A percentile compares a stretch with the other conserved stretches of the same genome.
phyloP scores from a whole-genome alignment of 1,140 invertebrate genomes.

The Cotesia chilonis region DNA sequence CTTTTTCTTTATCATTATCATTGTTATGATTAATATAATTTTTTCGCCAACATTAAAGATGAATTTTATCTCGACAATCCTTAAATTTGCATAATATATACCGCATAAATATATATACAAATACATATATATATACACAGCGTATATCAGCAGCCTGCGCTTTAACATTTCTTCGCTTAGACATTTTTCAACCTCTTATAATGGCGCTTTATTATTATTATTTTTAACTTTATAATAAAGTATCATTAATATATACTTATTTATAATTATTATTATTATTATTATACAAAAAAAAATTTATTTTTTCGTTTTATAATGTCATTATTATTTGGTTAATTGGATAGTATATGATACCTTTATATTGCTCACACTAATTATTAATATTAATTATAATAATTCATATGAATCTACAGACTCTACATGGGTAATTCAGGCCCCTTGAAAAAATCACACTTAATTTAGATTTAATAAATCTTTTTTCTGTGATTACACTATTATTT shows the following conservation, averaged over 20 bases:
- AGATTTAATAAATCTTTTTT: not conserved
- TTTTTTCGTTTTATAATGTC: not conserved
- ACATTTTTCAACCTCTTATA: not conserved
- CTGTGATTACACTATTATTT: not conserved
- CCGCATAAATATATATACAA: constrained; percentile 12
- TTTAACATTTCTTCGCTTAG: not conserved
- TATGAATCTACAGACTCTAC: constrained; percentile 38
- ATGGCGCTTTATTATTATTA: not conserved
- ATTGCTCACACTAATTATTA: constrained; percentile 35
- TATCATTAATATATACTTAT: constrained; percentile 26
- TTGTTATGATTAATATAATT: too few relatives aligned
- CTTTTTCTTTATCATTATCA: too few relatives aligned
- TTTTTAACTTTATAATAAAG: too few relatives aligned
- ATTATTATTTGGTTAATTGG: constrained; percentile 34
- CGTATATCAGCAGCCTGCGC: not conserved
- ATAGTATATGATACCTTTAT: constrained; percentile 34
- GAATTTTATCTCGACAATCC: too few relatives aligned
- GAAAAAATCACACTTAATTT: not conserved
- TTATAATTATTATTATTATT: constrained; percentile 32
- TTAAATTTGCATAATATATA: constrained; percentile 35
- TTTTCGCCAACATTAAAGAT: too few relatives aligned
- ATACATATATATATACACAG: not conserved
- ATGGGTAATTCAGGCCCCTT: constrained; percentile 23
- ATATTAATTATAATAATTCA: constrained; percentile 25
- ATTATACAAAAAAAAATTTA: constrained; percentile 23